phyloP scores from a whole-genome alignment of 2,888 invertebrate genomes.

The Microctonus hyperodae region DNA sequence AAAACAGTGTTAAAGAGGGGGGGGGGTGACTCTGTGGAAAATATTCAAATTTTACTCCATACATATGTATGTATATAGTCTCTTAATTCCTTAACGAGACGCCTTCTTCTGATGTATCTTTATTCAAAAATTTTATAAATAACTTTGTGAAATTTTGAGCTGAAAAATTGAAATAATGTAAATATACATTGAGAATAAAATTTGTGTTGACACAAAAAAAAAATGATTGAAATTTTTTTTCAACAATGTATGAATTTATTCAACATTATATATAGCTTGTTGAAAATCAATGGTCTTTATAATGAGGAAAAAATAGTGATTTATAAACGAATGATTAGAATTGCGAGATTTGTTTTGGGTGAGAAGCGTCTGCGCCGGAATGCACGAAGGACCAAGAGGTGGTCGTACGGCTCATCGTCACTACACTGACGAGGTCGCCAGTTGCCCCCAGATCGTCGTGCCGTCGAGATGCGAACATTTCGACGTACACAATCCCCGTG shows the following conservation, averaged over 20 bases:
- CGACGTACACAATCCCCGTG: constrained; percentile 44
- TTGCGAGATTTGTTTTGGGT: constrained; percentile 36
- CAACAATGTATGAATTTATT: background rate
- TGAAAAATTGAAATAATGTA: background rate
- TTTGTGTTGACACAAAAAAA: background rate
- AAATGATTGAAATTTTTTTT: background rate
- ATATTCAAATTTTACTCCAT: too few species aligned
- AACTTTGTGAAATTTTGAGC: background rate
- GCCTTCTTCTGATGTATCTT: background rate
- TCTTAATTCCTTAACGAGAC: background rate
- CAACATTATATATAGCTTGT: background rate
- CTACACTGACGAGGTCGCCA: constrained; percentile 41
- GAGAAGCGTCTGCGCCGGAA: constrained; percentile 42
- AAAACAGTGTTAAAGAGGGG: background rate
- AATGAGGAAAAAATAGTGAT: background rate
- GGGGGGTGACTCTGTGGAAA: background rate
- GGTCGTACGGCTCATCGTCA: constrained; percentile 43
- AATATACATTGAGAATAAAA: background rate
- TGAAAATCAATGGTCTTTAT: background rate
- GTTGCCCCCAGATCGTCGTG: constrained; percentile 50
- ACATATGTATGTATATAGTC: too few species aligned
- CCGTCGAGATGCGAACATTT: constrained; percentile 45
- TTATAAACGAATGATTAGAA: background rate
- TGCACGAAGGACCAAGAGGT: constrained; percentile 49
- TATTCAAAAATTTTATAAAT: background rate